Base-by-base conservation (phyloP, 2,888 invertebrate genomes). In the Mesorhabditis belari region DNA sequence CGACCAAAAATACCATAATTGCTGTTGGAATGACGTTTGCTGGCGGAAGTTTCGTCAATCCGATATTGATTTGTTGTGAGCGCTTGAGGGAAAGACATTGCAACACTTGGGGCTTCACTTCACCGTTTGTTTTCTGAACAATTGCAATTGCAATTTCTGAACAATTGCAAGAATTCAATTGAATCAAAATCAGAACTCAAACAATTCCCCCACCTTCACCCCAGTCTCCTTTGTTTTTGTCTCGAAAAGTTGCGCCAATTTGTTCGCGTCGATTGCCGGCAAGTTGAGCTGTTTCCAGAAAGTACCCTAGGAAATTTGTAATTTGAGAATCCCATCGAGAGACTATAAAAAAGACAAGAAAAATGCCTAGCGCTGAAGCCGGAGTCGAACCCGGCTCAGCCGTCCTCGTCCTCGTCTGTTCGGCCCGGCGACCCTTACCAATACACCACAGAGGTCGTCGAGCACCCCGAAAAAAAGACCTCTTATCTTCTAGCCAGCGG, bases 41-140 rank as follows among this genome's bases (percentile, higher is more conserved):
- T 0, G 95, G 95, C 2, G 98, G 98, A 69, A 99, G 85, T 82
- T 95, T 96, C 24, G 96, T 99, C 89, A 99, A 90, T 19, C 95
- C 95, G 77, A 99, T 99, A 82, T 98, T 98, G 75, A 99, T 98
- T 50, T 94, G 95, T 83, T 98, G 98, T 5, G 98, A 98, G 69
- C 98, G 87, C 82, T 96, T 98, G 54, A 93, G 90, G 82, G 94
- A 93, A 82, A 98, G 84, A 44, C 98, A 94, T 51, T 73, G 73
- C 60, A 94, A 90, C 66, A 93, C 88, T 83, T 92, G 91, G 81
- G 91, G 91, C 83, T 89, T 91, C 44, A 71, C 63, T 49, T 69
- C 77, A 5, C 68, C 64, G 49, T 63, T 72, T 12, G 66, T 57
- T 61, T 74, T 74, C 67, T 71, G 28, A 26, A 64, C 17, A 17